Base-by-base conservation (phyloP, 2,797 vertebrate species). In the Lagodon rhomboides region DNA sequence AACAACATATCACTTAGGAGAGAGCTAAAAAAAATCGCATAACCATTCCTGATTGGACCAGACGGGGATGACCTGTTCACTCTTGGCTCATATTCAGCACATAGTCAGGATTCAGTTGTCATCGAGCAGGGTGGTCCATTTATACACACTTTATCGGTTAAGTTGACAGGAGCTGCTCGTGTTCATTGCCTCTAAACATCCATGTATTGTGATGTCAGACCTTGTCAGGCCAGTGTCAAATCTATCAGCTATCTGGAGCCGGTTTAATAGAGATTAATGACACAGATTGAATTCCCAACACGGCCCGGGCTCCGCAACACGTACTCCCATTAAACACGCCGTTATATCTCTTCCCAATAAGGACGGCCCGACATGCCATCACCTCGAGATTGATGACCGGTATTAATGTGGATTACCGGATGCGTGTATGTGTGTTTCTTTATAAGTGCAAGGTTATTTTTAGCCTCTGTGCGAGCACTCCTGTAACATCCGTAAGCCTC, bases 191-290 rank as follows among this genome's bases (percentile, higher is more conserved):
- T 61, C 17, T 27, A 12, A 49, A 47, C 38, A n/a, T n/a, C 12
- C 15, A 11, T 25, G 10, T n/a, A 22, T 62, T 71, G 11, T 60
- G 25, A 46, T 22, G 27, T 80, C 34, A 18, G 51, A 38, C 53
- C 38, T 38, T 13, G 27, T 65, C 73, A 41, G 46, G 13, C 58
- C 55, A 0, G 18, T 30, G 77, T 87, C 49, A 69, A 66, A 66
- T 17, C 67, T 41, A 18, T 50, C 12, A 4, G 67, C 68, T 69
- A 58, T 68, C 56, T 63, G 72, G 65, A 86, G 83, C 70, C 63
- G 15, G 49, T 82, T 73, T 88, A 86, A 90, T 84, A 75, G 76
- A 91, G 88, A 89, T 67, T 9, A 59, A 91, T 87, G 85, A 54
- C 41, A 5, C 44, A 69, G 79, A 87, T 91, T 88, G 83, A 79